Base-by-base conservation (phyloP, 2,797 vertebrate genomes). In the Urocyon cinereoargenteus region DNA sequence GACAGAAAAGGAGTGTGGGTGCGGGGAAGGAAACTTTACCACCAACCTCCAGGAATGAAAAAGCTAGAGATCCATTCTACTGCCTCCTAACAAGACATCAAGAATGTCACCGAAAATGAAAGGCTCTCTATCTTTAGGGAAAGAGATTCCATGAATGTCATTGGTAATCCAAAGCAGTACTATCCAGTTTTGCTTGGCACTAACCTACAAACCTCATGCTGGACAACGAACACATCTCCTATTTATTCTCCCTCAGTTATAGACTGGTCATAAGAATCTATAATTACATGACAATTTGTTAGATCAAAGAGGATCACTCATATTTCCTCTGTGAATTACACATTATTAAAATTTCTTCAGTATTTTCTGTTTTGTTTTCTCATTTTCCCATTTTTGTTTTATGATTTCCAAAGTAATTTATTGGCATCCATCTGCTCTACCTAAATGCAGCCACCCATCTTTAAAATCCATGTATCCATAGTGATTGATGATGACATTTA, bases 321-420 rank as follows among this genome's bases (percentile, higher is more conserved):
- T 5, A 53, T 16, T 62, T 82, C 66, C 81, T 66, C 34, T 19
- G 26, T n/a, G 45, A 57, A 53, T 77, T 88, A 73, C 31, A 49
- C 77, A 53, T 49, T 59, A 68, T 59, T 90, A 57, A 78, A 11
- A 77, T 94, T 75, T 86, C 6, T 40, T 93, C 66, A 8, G 9
- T 70, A 36, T 88, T 96, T 91, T 79, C 22, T 89, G 12, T 51
- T 95, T 72, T 45, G 15, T 89, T 89, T 92, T 77, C 55, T 90
- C 66, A 83, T 34, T 45, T 83, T 93, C 31, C 62, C 64, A 84
- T 53, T 31, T 57, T 57, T 68, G 40, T 31, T 75, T 94, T 68
- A 53, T 40, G 22, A 87, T 85, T 87, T 68, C 64, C 72, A 34
- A 86, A 61, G 62, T 0, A 40, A 88, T n/a, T 8, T 49, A 10